phyloP scores from a whole-genome alignment of 2,888 invertebrate species.

The Aelia acuminata region DNA sequence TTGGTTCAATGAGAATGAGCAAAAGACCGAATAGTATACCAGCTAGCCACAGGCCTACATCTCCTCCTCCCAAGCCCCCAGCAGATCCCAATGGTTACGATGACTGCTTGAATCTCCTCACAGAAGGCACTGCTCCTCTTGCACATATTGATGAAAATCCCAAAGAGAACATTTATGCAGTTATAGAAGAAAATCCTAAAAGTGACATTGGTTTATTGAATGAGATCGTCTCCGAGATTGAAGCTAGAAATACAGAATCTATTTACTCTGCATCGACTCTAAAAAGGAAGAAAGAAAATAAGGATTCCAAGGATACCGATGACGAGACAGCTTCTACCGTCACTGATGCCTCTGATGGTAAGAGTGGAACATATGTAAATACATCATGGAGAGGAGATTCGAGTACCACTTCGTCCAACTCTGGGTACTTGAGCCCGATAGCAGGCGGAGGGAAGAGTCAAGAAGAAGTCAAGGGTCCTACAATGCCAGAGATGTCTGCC shows the following conservation, averaged over 20 bases:
- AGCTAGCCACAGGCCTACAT: conserved; percentile 70
- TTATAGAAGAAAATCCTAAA: conserved; percentile 84
- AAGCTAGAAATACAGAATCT: conserved; percentile 87
- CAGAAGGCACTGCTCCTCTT: conserved; percentile 72
- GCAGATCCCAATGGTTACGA: conserved; percentile 74
- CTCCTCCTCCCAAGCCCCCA: conserved; percentile 76
- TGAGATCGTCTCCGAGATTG: conserved; percentile 90
- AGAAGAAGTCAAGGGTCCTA: conserved; percentile 56
- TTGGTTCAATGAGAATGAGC: conserved; percentile 86
- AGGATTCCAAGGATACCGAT: conserved; percentile 69
- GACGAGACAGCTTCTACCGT: conserved; percentile 65
- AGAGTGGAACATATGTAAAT: conserved; percentile 67
- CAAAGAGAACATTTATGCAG: conserved; percentile 86
- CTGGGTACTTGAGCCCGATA: conserved; percentile 69
- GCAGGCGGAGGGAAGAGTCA: conserved; percentile 75
- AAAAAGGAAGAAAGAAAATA: conserved; percentile 74
- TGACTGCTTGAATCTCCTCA: conserved; percentile 80
- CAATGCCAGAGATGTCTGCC: conserved; percentile 65
- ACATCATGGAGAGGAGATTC: conserved; percentile 67
- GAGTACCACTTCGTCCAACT: conserved; percentile 69
- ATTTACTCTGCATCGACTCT: conserved; percentile 87
- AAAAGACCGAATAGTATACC: conserved; percentile 84
- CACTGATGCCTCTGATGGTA: conserved; percentile 65
- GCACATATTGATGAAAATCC: conserved; percentile 76
- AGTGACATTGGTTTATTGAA: conserved; percentile 81